A percentile compares a stretch with the other conserved stretches of the same genome.
phyloP scores from a whole-genome alignment of 2,113 vertebrate genomes.

The Sciurus niger region DNA sequence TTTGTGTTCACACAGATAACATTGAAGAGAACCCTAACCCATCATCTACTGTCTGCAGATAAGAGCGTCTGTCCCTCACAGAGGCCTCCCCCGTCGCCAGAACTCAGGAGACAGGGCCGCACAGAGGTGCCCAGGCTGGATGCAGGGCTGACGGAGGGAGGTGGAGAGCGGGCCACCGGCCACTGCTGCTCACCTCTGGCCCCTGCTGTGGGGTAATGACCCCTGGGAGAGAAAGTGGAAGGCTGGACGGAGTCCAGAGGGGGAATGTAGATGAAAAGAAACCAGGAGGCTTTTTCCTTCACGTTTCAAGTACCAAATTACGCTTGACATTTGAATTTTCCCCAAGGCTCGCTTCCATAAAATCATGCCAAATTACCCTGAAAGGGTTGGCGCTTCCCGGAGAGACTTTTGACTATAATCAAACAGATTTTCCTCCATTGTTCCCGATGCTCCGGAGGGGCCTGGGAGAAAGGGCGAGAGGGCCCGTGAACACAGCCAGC shows the following conservation, averaged over 20 bases:
- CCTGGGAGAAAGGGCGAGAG: neutral
- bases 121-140: neutral
- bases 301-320: slow-evolving; percentile 89
- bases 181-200: neutral
- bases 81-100: neutral
- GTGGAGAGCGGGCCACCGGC: neutral
- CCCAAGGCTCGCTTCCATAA: slow-evolving; percentile 85
- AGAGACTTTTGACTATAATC: slow-evolving; percentile 78
- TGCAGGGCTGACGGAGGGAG: neutral
- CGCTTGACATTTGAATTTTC: slow-evolving; percentile 90
- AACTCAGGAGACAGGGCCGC: neutral
- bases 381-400: slow-evolving; percentile 82
- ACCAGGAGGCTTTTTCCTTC: slow-evolving; percentile 84
- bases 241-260: slow-evolving; percentile 71
- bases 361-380: slow-evolving; percentile 87
- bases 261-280: slow-evolving; percentile 85
- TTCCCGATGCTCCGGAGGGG: slow-evolving; percentile 62
- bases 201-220: neutral
- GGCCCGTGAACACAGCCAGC: neutral
- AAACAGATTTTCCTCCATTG: slow-evolving; percentile 71
- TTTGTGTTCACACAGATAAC: neutral
- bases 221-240: slow-evolving; percentile 76
- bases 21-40: neutral
- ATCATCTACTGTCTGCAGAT: neutral
- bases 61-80: neutral